Conservation (phyloP, 2,797 vertebrate genomes). For the Borostomias antarcticus region DNA sequence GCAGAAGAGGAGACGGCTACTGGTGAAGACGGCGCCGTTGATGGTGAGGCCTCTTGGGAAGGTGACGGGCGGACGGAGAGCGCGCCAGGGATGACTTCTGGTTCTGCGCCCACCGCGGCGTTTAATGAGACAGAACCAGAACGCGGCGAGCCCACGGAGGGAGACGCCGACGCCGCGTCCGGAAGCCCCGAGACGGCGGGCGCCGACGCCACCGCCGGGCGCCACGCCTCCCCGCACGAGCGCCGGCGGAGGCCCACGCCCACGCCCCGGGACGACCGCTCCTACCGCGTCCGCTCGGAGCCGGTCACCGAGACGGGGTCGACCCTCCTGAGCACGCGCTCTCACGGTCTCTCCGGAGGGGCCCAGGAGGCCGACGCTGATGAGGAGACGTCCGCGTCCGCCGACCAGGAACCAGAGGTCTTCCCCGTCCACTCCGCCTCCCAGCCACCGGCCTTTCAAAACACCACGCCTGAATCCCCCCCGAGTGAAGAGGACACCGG, state of each 20-base stretch:
- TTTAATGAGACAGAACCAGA: constrained; percentile 20
- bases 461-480: constrained; percentile 21
- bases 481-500: constrained; percentile 22
- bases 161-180: constrained; percentile 16
- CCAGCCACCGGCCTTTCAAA: not conserved
- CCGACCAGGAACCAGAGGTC: constrained; percentile 23
- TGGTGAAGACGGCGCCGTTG: constrained; percentile 27
- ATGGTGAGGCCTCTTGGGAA: constrained; percentile 25
- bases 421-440: constrained; percentile 11
- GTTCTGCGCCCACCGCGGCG: constrained; percentile 13
- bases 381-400: constrained; percentile 11
- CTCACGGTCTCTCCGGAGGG: constrained; percentile 23
- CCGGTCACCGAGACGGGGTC: constrained; percentile 13
- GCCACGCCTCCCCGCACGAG: constrained; percentile 19
- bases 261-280: constrained; percentile 41
- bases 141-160: constrained; percentile 9
- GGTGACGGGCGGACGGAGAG: constrained; percentile 12
- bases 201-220: constrained; percentile 23
- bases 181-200: not conserved
- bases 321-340: constrained; percentile 18
- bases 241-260: constrained; percentile 24
- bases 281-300: constrained; percentile 5
- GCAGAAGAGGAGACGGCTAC: not conserved
- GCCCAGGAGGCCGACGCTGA: constrained; percentile 22
- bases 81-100: constrained; percentile 6